Conservation (phyloP, 2,888 invertebrate species). For the Megamerina dolium region DNA sequence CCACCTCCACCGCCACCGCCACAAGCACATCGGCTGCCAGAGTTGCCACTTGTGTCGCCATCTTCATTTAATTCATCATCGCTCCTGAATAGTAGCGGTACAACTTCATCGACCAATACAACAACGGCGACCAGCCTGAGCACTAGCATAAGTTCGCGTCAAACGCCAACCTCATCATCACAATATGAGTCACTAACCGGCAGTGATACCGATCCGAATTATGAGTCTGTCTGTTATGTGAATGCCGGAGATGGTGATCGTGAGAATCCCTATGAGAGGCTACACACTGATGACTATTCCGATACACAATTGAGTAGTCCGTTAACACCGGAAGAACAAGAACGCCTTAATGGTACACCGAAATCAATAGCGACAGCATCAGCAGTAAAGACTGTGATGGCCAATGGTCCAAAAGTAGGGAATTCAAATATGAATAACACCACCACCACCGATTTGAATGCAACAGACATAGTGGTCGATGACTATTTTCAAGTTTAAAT, state of each 20-base stretch:
- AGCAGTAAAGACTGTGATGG: slow-evolving; percentile 16
- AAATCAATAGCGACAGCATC: slow-evolving; percentile 17
- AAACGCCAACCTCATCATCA: slow-evolving; percentile 56
- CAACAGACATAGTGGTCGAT: slow-evolving; percentile 41
- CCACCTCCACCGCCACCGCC: slow-evolving; percentile 15
- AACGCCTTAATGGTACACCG: slow-evolving; percentile 3
- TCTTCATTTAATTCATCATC: slow-evolving; percentile 32
- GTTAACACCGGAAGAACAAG: slow-evolving; percentile 23
- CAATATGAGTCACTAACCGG: slow-evolving; percentile 75
- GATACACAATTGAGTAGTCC: slow-evolving; percentile 32
- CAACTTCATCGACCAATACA: slow-evolving; percentile 23
- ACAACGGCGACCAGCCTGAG: slow-evolving; percentile 37
- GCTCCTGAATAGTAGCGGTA: slow-evolving; percentile 30
- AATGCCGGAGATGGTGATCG: slow-evolving; percentile 47
- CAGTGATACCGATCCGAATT: slow-evolving; percentile 76
- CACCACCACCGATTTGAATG: slow-evolving; percentile 17
- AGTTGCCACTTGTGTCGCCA: slow-evolving; percentile 30
- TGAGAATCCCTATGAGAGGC: slow-evolving; percentile 65
- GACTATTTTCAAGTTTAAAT: slow-evolving; percentile 49
- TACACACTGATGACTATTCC: slow-evolving; percentile 50
- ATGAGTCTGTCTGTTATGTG: slow-evolving; percentile 73
- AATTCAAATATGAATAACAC: slow-evolving; percentile 9
- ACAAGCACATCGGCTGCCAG: slow-evolving; percentile 18
- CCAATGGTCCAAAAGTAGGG: slow-evolving; percentile 21
- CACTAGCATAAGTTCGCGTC: slow-evolving; percentile 42